Evolutionary conservation across 2,113 vertebrate species (phyloP).

Genomic region (Catagonus wagneri): DNA sequence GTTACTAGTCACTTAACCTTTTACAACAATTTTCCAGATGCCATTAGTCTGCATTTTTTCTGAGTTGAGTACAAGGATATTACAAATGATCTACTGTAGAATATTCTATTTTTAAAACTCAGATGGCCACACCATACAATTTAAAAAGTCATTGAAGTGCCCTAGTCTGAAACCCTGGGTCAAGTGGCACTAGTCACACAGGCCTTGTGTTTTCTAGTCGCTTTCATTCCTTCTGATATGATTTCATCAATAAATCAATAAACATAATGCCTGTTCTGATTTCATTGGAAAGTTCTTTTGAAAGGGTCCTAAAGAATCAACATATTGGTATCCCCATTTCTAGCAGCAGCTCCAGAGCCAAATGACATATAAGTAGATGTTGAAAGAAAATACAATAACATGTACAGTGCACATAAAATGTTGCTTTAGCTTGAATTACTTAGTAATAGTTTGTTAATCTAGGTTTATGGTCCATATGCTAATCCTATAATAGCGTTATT

Average conservation of each 20-base stretch:
- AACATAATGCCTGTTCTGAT: slow-evolving; percentile 49
- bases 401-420: background rate
- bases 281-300: slow-evolving; percentile 40
- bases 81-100: slow-evolving; percentile 64
- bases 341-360: background rate
- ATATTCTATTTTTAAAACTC: slow-evolving; percentile 69
- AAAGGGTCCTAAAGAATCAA: background rate
- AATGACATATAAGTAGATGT: background rate
- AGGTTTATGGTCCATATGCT: slow-evolving; percentile 46
- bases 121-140: slow-evolving; percentile 43
- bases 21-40: slow-evolving; percentile 62
- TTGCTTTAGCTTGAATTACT: slow-evolving; percentile 63
- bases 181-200: slow-evolving; percentile 52
- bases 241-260: slow-evolving; percentile 55
- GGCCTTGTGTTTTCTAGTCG: background rate
- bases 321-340: background rate
- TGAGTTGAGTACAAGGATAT: background rate
- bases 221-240: slow-evolving; percentile 40
- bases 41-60: slow-evolving; percentile 51
- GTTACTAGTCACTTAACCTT: slow-evolving; percentile 41
- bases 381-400: slow-evolving; percentile 36
- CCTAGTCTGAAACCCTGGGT: background rate
- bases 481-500: slow-evolving; percentile 40
- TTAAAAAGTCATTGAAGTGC: slow-evolving; percentile 47
- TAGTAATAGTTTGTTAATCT: slow-evolving; percentile 62